Base-by-base conservation (phyloP, 2,113 vertebrate species). In the Lepisosteus osseus region DNA sequence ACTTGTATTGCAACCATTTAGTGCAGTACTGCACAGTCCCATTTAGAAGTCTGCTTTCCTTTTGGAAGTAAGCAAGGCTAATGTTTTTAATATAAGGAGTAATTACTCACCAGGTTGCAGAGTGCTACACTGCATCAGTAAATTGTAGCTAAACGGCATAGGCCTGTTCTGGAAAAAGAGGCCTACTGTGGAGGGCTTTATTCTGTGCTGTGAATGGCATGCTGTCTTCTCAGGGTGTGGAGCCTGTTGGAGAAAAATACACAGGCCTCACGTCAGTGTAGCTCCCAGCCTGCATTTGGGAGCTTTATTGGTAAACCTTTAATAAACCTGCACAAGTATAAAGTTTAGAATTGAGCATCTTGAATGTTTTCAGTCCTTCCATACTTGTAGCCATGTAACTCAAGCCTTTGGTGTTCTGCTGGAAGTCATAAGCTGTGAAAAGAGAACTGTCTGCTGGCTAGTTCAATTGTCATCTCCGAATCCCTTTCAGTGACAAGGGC, bases 101-200 rank as follows among this genome's bases (percentile, higher is more conserved):
- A 43, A n/a, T 55, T 4, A 13, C 3, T 62, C 59, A 42, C 56
- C 9, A 45, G 43, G 63, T 67, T 55, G 7, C 78, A 85, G 80
- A 73, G 80, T 78, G 72, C 74, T 59, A 61, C 70, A 76, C 54
- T 54, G 75, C 72, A 78, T 72, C 69, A 78, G 51, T 11, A 45
- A 43, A 74, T 15, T 69, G 45, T 74, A 74, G 15, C 65, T 41
- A 43, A 70, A 73, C 83, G 90, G 70, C 86, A 80, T 78, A 80
- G 83, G 82, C 83, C 84, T 87, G 76, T 91, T 92, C 85, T 90
- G 80, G 85, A 89, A 90, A 83, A 77, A 83, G 83, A 83, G 77
- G 84, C 82, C 76, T n/a, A 44, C 72, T 56, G 70, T 62, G 61
- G 63, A 51, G 61, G 73, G 57, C 59, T 77, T 69, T 71, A 41